These are phyloP conservation scores for Cephus spinipes DNA, from an alignment of 2,888 invertebrate genomes.

Conservation along the genomic window DNA sequence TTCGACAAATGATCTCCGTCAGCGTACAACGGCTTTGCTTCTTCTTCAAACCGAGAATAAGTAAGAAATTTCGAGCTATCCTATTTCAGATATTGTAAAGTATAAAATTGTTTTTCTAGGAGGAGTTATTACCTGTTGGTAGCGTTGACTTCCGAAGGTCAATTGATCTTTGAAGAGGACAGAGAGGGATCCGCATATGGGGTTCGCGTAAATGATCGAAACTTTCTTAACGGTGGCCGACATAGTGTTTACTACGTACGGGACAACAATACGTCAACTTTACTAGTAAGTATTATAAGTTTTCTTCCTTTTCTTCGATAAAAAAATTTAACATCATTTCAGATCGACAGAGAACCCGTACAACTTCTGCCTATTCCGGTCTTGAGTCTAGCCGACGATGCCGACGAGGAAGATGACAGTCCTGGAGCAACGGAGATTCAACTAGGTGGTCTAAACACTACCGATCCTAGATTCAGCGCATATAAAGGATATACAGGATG, in stretches of 20 bases:
- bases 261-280: constrained; percentile 77
- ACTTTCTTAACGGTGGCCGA: constrained; percentile 84
- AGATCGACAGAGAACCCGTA: constrained; percentile 83
- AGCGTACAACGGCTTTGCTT: constrained; percentile 82
- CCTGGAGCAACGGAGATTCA: constrained; percentile 83
- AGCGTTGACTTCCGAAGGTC: constrained; percentile 85
- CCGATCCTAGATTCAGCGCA: constrained; percentile 83
- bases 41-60: constrained; percentile 86
- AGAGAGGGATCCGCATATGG: constrained; percentile 81
- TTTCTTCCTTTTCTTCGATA: background rate
- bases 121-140: constrained; percentile 87
- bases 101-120: constrained; percentile 63
- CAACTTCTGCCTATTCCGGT: constrained; percentile 77
- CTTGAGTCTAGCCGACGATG: constrained; percentile 75
- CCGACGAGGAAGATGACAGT: constrained; percentile 50
- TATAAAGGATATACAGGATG: constrained; percentile 92
- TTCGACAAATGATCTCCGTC: constrained; percentile 83
- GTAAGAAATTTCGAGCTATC: constrained; percentile 66
- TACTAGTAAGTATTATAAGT: constrained; percentile 60
- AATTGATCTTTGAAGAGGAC: constrained; percentile 87
- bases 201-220: constrained; percentile 80
- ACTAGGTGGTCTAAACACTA: constrained; percentile 87
- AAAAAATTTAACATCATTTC: constrained; percentile 46
- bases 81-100: constrained; percentile 13
- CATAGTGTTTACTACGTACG: constrained; percentile 81